Base-by-base conservation (phyloP, 2,797 vertebrate species). In the Mormyrus hasselquistii region DNA sequence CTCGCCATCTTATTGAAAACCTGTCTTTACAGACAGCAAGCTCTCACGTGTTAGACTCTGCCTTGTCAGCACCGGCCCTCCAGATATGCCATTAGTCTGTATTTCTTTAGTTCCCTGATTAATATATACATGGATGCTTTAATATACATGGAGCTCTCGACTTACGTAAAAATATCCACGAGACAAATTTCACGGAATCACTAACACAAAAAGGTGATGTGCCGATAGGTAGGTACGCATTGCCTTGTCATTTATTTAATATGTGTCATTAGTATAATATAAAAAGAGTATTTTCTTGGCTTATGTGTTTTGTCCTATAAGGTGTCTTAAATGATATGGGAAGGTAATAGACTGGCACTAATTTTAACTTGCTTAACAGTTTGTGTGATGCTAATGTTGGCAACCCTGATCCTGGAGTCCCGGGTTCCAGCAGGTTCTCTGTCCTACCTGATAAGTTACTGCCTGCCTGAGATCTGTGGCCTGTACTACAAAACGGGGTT, bases 21-120 rank as follows among this genome's bases (percentile, higher is more conserved):
- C 16, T 82, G 55, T 90, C 69, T 90, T 10, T 38, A 44, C 34
- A 59, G 84, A 87, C 87, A 86, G 44, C 88, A 89, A 73, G 87
- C 69, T 85, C 53, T 90, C 34, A 76, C 59, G 86, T 86, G n/a
- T 65, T 50, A 50, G 88, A 87, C 89, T 88, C 88, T 49, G 38
- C 49, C 88, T 86, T 86, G 85, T 90, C 59, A 65, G 62, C 76
- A 87, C 52, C 55, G 55, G 5, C 34, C 50, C 79, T 50, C 50
- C 2, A 59, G 62, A 76, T 50, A 86, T 76, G 86, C 22, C 29
- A 84, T 49, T 90, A 38, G 62, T 87, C n/a, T 90, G 53, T 41
- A 52, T 87, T 87, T 89, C 25, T 87, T 82, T 87, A 86, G 41
- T 47, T 9, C 52, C 69, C 69, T 10, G 29, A 34, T 34, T 34